These are phyloP conservation scores for Notoglanidium macrostoma DNA, from an alignment of 2,797 vertebrate genomes.

Conservation along the genomic window DNA sequence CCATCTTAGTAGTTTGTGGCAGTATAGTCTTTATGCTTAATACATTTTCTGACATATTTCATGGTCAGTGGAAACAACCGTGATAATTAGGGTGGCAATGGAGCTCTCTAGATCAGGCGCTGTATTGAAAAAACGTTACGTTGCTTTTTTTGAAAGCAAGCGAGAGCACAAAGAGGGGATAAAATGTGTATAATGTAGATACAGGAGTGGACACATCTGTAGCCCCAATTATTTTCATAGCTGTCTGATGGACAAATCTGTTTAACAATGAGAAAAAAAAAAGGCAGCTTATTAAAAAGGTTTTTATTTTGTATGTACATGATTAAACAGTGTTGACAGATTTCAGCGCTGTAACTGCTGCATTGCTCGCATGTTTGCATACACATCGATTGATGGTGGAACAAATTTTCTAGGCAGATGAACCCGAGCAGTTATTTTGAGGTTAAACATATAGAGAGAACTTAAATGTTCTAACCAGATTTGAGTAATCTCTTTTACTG, in stretches of 20 bases:
- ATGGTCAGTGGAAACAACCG: neutral
- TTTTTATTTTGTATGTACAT: neutral
- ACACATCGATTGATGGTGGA: too few relatives aligned
- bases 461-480: neutral
- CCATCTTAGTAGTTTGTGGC: neutral
- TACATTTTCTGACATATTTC: neutral
- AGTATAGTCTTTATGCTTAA: neutral
- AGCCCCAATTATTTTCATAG: neutral
- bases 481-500: neutral
- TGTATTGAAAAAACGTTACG: neutral
- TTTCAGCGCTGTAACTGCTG: too few relatives aligned
- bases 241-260: neutral
- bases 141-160: neutral
- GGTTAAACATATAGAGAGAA: neutral
- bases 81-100: neutral
- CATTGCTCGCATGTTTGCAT: too few relatives aligned
- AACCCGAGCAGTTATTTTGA: neutral
- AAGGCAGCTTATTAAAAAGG: neutral
- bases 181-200: neutral
- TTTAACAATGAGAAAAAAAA: neutral
- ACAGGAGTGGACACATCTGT: neutral
- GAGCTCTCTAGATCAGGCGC: neutral
- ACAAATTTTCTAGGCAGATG: too few relatives aligned
- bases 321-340: too few relatives aligned
- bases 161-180: neutral